A percentile compares a stretch with the other conserved stretches of the same genome.
Evolutionary conservation across 1,140 invertebrate genomes (phyloP).

Genomic region (Orchestia grillus): DNA sequence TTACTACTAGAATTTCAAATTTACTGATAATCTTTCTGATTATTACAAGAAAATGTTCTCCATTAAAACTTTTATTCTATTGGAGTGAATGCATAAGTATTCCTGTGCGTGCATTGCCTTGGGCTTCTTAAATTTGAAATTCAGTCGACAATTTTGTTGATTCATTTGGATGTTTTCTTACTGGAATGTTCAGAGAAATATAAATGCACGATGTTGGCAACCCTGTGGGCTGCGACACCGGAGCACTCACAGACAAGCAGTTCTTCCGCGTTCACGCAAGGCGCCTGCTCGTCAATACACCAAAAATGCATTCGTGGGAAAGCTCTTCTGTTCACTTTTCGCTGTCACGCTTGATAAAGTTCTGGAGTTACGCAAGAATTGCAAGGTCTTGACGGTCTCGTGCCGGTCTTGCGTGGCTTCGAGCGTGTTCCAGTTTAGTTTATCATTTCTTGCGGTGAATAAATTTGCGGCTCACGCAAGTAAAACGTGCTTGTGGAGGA

Average conservation of each 20-base stretch:
- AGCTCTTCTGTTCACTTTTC: neutral
- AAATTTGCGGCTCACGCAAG: neutral
- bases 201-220: neutral
- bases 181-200: neutral
- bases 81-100: too few species aligned
- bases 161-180: too few species aligned
- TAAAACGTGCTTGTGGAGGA: neutral
- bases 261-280: neutral
- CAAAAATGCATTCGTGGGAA: neutral
- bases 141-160: too few species aligned
- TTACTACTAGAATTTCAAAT: too few species aligned
- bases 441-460: neutral
- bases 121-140: too few species aligned
- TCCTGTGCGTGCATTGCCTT: too few species aligned
- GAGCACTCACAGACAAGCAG: neutral
- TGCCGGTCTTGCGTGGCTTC: neutral
- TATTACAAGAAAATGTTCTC: too few species aligned
- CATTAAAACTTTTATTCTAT: too few species aligned
- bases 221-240: neutral
- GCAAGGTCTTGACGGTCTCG: neutral
- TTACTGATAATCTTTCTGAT: too few species aligned
- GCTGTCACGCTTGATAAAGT: neutral
- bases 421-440: neutral
- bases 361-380: neutral
- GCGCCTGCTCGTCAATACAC: neutral